Conservation (phyloP, 2,888 invertebrate genomes). For the Melitaea athalia region DNA sequence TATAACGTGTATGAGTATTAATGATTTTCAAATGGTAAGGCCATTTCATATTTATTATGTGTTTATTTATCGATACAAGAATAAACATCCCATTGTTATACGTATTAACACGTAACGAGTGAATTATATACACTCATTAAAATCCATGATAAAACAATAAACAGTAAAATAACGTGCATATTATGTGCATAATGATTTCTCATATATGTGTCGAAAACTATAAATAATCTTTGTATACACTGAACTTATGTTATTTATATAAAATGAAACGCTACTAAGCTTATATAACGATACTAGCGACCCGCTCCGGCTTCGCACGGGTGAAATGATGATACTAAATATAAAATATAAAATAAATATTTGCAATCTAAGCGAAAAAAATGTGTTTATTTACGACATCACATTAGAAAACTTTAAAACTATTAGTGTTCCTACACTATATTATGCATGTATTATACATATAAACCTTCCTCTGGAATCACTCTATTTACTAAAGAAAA, state of each 20-base stretch:
- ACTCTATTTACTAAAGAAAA: too few species aligned
- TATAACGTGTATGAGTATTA: too few species aligned
- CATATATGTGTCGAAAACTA: constrained; percentile 30
- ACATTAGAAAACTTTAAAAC: too few species aligned
- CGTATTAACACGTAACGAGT: background rate
- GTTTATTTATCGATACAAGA: background rate
- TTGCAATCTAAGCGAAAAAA: too few species aligned
- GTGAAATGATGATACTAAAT: too few species aligned
- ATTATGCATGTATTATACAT: too few species aligned
- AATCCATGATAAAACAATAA: constrained; percentile 7
- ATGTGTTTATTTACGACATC: too few species aligned
- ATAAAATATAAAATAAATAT: too few species aligned
- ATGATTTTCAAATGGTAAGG: too few species aligned
- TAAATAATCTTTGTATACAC: constrained; percentile 11
- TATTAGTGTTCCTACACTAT: too few species aligned
- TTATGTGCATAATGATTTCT: constrained; percentile 15
- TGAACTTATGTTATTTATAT: constrained; percentile 12
- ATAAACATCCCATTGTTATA: background rate
- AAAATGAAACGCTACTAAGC: background rate
- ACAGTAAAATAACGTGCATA: background rate
- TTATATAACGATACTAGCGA: background rate
- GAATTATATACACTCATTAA: background rate
- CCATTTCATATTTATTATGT: background rate
- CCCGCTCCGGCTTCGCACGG: too few species aligned
- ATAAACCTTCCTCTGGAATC: too few species aligned